Evolutionary conservation across 2,113 vertebrate genomes (phyloP).

Genomic region (Brienomyrus brachyistius): DNA sequence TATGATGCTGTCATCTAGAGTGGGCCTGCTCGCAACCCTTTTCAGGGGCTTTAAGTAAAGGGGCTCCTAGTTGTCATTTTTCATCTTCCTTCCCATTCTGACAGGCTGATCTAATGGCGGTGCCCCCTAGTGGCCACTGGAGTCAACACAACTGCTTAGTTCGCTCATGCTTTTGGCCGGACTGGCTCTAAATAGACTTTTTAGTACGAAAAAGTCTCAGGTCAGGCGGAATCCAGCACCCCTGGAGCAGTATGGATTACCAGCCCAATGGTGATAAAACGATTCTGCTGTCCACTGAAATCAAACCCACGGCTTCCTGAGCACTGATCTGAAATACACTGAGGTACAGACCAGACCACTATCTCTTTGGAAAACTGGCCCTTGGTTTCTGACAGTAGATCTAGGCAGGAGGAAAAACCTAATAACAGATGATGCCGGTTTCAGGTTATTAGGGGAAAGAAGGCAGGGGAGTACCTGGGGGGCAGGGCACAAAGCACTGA

Average conservation of each 20-base stretch:
- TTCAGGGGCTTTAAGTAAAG: not conserved
- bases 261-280: not conserved
- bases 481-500: conserved; percentile 58
- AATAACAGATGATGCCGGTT: not conserved
- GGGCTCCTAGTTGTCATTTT: not conserved
- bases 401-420: not conserved
- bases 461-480: conserved; percentile 50
- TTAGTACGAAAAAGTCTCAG: not conserved
- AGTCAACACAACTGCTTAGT: not conserved
- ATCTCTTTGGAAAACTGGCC: not conserved
- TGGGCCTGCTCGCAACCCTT: not conserved
- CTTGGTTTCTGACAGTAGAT: not conserved
- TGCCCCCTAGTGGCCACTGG: not conserved
- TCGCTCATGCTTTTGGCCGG: not conserved
- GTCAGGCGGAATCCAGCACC: not conserved
- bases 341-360: not conserved
- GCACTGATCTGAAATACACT: not conserved
- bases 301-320: not conserved
- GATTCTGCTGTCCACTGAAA: not conserved
- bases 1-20: not conserved
- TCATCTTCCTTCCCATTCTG: not conserved
- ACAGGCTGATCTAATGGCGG: not conserved
- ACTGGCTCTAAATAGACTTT: not conserved
- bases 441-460: not conserved
- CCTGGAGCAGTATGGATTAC: not conserved